phyloP scores from a whole-genome alignment of 2,888 invertebrate genomes.

The Microctonus aethiopoides region DNA sequence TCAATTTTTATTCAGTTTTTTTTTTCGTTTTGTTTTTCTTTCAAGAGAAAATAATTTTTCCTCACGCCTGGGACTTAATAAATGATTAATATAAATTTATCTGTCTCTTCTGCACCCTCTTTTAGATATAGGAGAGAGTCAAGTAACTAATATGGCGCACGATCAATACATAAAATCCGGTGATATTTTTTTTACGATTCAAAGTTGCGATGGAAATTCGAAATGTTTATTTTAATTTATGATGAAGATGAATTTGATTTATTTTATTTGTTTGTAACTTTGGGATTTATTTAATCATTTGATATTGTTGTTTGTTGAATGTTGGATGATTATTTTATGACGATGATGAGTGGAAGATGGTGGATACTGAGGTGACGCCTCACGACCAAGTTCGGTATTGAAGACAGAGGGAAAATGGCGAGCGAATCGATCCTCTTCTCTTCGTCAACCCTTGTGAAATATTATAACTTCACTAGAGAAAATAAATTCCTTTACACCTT shows the following conservation, averaged over 20 bases:
- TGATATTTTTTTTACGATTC: background rate
- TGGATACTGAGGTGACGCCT: slow-evolving; percentile 24
- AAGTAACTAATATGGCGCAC: slow-evolving; percentile 43
- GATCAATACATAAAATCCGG: slow-evolving; percentile 59
- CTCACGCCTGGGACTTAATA: no score
- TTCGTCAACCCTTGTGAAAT: slow-evolving; percentile 41
- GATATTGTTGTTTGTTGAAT: no score
- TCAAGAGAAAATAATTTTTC: slow-evolving; percentile 13
- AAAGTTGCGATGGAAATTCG: background rate
- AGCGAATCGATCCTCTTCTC: slow-evolving; percentile 58
- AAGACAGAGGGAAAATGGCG: slow-evolving; percentile 63
- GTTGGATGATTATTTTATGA: background rate
- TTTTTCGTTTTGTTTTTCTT: slow-evolving; percentile 17
- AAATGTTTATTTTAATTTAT: background rate
- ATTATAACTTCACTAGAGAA: background rate
- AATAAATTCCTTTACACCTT: background rate
- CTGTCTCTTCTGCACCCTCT: slow-evolving; percentile 48
- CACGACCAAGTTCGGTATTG: slow-evolving; percentile 43
- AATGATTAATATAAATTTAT: no score
- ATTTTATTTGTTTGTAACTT: no score
- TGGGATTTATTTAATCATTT: no score
- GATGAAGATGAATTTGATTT: no score
- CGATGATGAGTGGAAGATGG: slow-evolving; percentile 37
- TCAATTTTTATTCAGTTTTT: background rate
- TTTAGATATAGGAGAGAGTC: slow-evolving; percentile 54